A percentile compares a stretch with the other conserved stretches of the same genome.
These are phyloP conservation scores for Sminthurides aquaticus DNA, from an alignment of 2,888 invertebrate genomes.

Conservation along the genomic window DNA sequence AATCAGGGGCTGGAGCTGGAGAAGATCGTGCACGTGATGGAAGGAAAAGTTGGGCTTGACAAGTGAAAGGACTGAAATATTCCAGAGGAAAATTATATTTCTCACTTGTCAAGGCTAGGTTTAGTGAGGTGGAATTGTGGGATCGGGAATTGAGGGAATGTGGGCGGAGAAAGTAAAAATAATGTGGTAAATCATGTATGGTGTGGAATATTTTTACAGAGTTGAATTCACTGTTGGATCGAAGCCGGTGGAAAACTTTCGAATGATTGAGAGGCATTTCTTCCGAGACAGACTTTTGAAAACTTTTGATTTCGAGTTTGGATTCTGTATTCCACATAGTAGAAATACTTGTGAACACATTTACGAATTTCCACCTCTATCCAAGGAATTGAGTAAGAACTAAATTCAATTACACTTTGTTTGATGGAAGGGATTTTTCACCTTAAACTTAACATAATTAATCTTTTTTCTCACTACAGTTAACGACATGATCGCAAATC, in stretches of 20 bases:
- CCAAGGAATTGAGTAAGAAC: conserved; percentile 72
- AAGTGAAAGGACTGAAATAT: no score
- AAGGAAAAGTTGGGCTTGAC: no score
- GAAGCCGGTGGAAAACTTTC: conserved; percentile 84
- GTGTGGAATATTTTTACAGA: conserved; percentile 54
- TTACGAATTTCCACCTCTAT: conserved; percentile 90
- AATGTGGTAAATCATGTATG: no score
- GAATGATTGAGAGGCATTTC: conserved; percentile 97
- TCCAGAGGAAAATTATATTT: no score
- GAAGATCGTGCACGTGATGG: not conserved
- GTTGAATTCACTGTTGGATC: conserved; percentile 95
- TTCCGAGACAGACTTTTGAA: conserved; percentile 87
- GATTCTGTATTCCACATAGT: conserved; percentile 96
- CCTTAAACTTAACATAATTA: conserved; percentile 1
- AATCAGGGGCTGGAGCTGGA: no score
- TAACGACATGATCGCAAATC: conserved; percentile 90
- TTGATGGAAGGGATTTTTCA: not conserved
- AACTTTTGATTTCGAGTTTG: conserved; percentile 99
- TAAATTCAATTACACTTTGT: conserved; percentile 7
- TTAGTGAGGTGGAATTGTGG: no score
- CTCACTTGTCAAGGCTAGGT: no score
- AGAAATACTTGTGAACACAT: conserved; percentile 98
- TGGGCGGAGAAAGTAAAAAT: no score
- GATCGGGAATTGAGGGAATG: no score
- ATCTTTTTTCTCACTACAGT: conserved; percentile 57